Evolutionary conservation across 2,797 vertebrate genomes (phyloP), one percentile per base, ranked within the genome.

Genomic region (Pseudochirops corinnae): DNA sequence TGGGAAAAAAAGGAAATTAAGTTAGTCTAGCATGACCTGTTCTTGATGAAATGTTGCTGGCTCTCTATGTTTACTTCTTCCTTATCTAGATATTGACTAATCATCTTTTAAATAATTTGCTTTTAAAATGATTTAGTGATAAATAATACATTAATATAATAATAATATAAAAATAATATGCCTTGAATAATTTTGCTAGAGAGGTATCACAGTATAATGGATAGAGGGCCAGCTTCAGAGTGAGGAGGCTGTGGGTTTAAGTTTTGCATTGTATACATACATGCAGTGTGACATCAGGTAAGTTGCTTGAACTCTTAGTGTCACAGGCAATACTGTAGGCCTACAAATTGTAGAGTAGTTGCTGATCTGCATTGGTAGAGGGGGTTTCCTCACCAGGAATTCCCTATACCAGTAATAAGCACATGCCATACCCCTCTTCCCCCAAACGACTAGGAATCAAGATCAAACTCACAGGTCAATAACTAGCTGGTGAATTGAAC

Each of bases 1-100:
- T 93, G 58, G 28, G 60, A 91, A 90, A 62, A 87, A 87, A 57
- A n/a, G 33, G 33, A 94, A 90, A 60, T 60, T 90, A 90, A 29
- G 11, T 92, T 52, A 39, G 26, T 26, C n/a, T 46, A 28, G 14
- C 52, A 11, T 24, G 52, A 26, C 52, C 33, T 53, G 5, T 28
- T 62, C n/a, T 90, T 87, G 39, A 87, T 87, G 39, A 87, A 87
- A 87, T 87, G 50, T 87, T 87, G 39, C 21, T 46, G 74, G 9
- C 39, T 87, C 2, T 87, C 74, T 46, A 18, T 82, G n/a, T 82
- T 82, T 39, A 46, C 74, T 46, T 82, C 74, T 82, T 82, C 39
- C 2, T 26, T 82, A 82, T 82, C 3, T 82, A 82, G 74, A 46
- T 46, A 50, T 50, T 50, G 24, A 87, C n/a, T 87, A 50, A 50